Conservation (phyloP, 92 coral and sea anemone genomes). For the Anthopleura xanthogrammica region DNA sequence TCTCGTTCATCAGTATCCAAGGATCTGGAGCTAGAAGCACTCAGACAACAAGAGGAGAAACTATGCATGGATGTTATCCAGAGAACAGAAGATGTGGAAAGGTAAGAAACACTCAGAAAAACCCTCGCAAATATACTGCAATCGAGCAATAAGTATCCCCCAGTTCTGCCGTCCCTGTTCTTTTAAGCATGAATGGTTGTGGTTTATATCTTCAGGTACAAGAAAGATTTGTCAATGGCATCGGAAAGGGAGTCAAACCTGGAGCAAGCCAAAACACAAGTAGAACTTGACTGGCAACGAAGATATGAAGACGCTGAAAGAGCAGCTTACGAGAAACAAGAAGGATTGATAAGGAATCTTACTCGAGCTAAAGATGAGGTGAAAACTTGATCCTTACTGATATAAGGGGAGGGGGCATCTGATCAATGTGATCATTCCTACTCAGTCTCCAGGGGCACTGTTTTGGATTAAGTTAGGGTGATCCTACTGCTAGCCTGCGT, state of each 20-base stretch:
- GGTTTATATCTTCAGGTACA: slow-evolving; percentile 52
- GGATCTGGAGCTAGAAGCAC: slow-evolving; percentile 85
- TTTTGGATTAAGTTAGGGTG: no score
- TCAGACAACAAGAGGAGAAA: slow-evolving; percentile 88
- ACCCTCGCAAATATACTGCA: no score
- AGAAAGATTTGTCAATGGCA: slow-evolving; percentile 84
- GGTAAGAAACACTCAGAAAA: slow-evolving; percentile 38
- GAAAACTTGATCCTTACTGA: not conserved
- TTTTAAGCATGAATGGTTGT: no score
- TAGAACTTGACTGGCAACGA: slow-evolving; percentile 95
- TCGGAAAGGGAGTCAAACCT: slow-evolving; percentile 80
- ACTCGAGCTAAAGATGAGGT: slow-evolving; percentile 90
- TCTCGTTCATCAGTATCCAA: slow-evolving; percentile 71
- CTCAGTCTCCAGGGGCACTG: no score
- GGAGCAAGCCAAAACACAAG: slow-evolving; percentile 75
- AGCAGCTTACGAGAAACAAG: slow-evolving; percentile 78
- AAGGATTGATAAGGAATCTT: slow-evolving; percentile 65
- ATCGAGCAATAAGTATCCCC: no score
- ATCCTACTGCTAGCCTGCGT: no score
- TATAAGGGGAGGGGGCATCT: not conserved
- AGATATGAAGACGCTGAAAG: slow-evolving; percentile 95
- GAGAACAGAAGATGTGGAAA: slow-evolving; percentile 70
- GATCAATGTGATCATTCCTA: no score
- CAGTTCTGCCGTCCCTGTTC: no score
- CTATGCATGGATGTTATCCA: slow-evolving; percentile 76